Evolutionary conservation across 2,888 invertebrate genomes (phyloP), one percentile per base, ranked within the genome.

Genomic region (Rotaria socialis): DNA sequence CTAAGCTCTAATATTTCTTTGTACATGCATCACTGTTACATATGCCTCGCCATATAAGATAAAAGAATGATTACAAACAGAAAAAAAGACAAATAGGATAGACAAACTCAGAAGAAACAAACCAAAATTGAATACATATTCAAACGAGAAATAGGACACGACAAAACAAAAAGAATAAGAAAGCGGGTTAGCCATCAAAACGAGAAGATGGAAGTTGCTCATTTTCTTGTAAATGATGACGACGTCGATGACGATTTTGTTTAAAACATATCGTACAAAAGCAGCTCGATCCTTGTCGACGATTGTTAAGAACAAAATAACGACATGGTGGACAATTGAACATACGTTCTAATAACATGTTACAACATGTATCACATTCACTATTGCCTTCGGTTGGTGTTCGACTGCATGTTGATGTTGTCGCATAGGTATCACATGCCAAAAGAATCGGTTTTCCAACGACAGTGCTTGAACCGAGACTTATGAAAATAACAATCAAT

Each of bases 31-130:
- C 67, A 67, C 67, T 67, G 67, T 67, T 67, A 67, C 67, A 67
- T 35, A 67, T 67, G 67, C 67, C 67, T 67, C 67, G 67, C 67
- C 27, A 67, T n/a, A 67, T 67, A 67, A 67, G 67, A 67, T 67
- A 67, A 67, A 67, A 67, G 16, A 35, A 67, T 24, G 35, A 67
- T 2, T n/a, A n/a, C n/a, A n/a, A n/a, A n/a, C n/a, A n/a, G n/a
- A 6, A 67, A 67, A 35, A 67, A 35, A 16, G 35, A 35, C 10
- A 55, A 4, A 67, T 35, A 67, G 67, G 67, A 35, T 6, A 67
- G 16, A 27, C 35, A 52, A 27, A 67, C 1, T 56, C 24, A 56
- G 6, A 67, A 35, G 16, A 14, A 11, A 67, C 1, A 67, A 67
- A 67, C 16, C 35, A 67, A 67, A 16, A 19, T 27, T 5, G 16